A percentile compares a stretch with the other conserved stretches of the same genome.
Conservation (phyloP, 2,797 vertebrate species). For the Lutjanus campechanus region DNA sequence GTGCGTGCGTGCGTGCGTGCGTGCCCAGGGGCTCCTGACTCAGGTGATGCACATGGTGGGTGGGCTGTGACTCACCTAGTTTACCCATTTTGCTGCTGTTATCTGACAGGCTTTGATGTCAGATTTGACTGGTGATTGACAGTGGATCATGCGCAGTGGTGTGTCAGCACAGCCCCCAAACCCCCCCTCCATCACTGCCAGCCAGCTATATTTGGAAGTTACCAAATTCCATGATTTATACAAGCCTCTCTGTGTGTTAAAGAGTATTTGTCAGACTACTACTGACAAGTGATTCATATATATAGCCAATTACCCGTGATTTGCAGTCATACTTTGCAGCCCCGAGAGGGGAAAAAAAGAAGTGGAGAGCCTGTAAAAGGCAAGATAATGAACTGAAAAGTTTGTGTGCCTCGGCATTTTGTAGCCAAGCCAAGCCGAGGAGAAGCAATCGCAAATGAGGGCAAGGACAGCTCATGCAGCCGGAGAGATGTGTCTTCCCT, state of each 20-base stretch:
- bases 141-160: conserved; percentile 57
- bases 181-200: conserved; percentile 9
- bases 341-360: background rate
- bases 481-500: conserved; percentile 57
- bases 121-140: conserved; percentile 73
- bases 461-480: conserved; percentile 59
- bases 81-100: conserved; percentile 60
- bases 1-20: background rate
- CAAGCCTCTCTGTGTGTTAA: conserved; percentile 28
- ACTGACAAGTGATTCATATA: conserved; percentile 71
- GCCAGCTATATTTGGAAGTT: conserved; percentile 55
- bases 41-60: conserved; percentile 66
- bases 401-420: conserved; percentile 65
- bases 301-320: conserved; percentile 72
- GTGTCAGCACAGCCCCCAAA: conserved; percentile 31
- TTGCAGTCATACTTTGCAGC: conserved; percentile 64
- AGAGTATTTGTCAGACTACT: conserved; percentile 50
- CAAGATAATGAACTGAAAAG: conserved; percentile 74
- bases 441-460: conserved; percentile 73
- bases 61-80: conserved; percentile 72
- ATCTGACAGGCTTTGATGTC: conserved; percentile 71
- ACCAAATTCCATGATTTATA: conserved; percentile 37
- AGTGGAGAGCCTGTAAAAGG: conserved; percentile 47
- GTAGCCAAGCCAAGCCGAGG: conserved; percentile 38
- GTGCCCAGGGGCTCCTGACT: conserved; percentile 43